Conservation (phyloP, 2,888 invertebrate species). For the Caenorhabditis sp. region DNA sequence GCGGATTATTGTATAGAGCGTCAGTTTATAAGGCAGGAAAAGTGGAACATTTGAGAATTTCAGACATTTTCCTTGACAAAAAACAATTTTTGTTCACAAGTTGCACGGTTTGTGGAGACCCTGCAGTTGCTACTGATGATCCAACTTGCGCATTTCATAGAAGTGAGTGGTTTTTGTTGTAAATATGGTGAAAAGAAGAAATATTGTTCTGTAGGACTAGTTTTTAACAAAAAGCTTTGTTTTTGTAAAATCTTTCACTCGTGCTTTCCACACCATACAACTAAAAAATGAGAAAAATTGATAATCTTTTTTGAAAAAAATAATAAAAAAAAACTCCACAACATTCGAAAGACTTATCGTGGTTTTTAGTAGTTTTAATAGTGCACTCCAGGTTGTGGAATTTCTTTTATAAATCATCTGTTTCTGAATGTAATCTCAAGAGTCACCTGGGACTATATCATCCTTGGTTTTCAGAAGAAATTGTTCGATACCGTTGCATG, state of each 20-base stretch:
- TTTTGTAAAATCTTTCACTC: no score
- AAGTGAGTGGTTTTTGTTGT: conserved; percentile 6
- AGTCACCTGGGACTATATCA: no score
- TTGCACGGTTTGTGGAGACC: conserved; percentile 14
- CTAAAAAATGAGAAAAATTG: no score
- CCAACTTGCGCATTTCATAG: conserved; percentile 19
- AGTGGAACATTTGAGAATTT: not conserved
- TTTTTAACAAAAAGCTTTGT: not conserved
- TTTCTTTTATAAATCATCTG: no score
- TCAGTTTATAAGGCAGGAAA: conserved; percentile 6
- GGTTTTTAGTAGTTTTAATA: no score
- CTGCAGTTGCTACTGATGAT: conserved; percentile 8
- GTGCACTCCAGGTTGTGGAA: no score
- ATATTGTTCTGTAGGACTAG: not conserved
- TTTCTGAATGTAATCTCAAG: no score
- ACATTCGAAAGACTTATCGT: no score
- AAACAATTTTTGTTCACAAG: conserved; percentile 13
- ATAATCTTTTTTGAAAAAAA: no score
- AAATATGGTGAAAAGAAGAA: not conserved
- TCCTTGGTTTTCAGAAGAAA: conserved; percentile 6
- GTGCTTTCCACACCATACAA: no score
- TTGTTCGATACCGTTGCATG: not conserved
- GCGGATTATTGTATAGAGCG: conserved; percentile 24
- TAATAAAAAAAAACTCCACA: no score
- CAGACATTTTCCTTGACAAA: conserved; percentile 26